Conservation (phyloP, 2,888 invertebrate species). For the Campoplex nolae region DNA sequence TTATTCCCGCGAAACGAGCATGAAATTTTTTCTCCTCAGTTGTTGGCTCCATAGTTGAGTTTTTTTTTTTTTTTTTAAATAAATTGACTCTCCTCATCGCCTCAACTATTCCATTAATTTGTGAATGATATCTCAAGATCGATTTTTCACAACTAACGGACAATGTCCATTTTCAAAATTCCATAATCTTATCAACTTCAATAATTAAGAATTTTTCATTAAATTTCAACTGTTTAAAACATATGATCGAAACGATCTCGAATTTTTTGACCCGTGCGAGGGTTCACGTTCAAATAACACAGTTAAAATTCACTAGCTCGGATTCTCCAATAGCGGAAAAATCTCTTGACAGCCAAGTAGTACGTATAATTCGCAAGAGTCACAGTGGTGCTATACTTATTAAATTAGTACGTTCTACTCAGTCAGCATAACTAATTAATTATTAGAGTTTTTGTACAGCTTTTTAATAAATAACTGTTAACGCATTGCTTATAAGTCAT, state of each 20-base stretch:
- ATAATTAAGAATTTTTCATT: not conserved
- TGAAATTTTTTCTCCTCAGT: not conserved
- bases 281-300: not conserved
- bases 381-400: slow-evolving; percentile 75
- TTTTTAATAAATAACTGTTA: slow-evolving; percentile 78
- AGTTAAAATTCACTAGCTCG: not conserved
- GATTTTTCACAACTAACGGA: not conserved
- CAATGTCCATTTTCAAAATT: not conserved
- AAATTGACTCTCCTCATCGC: not conserved
- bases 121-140: not conserved
- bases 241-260: not conserved
- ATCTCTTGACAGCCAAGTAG: not conserved
- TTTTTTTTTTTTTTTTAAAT: too few relatives aligned
- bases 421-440: slow-evolving; percentile 78
- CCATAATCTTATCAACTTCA: not conserved
- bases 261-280: not conserved
- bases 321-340: not conserved
- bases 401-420: slow-evolving; percentile 72
- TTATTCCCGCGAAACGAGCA: not conserved
- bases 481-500: slow-evolving; percentile 78
- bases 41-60: too few relatives aligned
- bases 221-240: not conserved
- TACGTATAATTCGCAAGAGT: slow-evolving; percentile 40
- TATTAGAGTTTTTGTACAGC: slow-evolving; percentile 81
- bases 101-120: not conserved